These are phyloP conservation scores for Plecturocebus donacophilus DNA, from an alignment of 2,113 vertebrate species.

Conservation along the genomic window DNA sequence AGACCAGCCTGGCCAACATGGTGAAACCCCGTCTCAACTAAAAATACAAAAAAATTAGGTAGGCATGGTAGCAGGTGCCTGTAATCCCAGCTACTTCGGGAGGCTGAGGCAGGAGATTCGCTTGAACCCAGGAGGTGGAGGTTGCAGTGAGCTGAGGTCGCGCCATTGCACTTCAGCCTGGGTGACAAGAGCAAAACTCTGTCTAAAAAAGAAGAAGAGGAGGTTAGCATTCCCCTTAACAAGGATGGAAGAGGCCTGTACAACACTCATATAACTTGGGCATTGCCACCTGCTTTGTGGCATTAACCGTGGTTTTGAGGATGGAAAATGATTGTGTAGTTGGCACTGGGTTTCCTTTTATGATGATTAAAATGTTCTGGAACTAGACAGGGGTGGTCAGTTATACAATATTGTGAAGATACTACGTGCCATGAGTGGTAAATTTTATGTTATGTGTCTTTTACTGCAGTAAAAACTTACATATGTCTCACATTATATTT, in stretches of 20 bases:
- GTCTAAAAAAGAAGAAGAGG: background rate
- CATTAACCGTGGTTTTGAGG: background rate
- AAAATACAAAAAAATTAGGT: no score
- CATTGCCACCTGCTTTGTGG: background rate
- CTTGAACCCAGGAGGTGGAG: no score
- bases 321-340: background rate
- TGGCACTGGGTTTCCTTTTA: background rate
- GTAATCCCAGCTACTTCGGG: no score
- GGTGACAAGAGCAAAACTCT: no score
- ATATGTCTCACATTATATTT: background rate
- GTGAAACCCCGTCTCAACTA: no score
- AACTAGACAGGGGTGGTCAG: no score
- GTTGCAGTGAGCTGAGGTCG: no score
- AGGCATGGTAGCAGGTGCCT: no score
- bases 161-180: no score
- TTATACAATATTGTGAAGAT: background rate
- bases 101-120: no score
- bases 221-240: no score
- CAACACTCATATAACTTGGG: rapidly evolving
- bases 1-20: no score
- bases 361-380: background rate
- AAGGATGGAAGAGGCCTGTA: background rate
- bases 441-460: background rate
- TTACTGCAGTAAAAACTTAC: background rate
- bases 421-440: background rate